These are phyloP conservation scores for Benitochromis conjunctus DNA, from an alignment of 2,113 vertebrate species.

Conservation along the genomic window DNA sequence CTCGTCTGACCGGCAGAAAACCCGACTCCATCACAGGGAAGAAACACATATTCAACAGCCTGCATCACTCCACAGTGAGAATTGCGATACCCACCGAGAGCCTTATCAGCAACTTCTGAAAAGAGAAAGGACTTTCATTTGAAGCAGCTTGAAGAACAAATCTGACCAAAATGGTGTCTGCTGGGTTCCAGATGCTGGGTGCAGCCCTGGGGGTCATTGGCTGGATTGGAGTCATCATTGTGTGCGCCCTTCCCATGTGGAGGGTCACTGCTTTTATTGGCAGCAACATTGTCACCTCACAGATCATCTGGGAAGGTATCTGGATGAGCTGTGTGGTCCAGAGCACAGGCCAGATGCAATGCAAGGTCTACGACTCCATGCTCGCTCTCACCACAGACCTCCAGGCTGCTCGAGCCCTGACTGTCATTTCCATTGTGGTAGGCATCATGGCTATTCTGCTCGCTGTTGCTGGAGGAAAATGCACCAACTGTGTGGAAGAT, in stretches of 20 bases:
- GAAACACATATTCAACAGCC: not conserved
- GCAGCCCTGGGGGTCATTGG: constrained; percentile 66
- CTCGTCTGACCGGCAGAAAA: not conserved
- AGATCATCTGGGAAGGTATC: constrained; percentile 72
- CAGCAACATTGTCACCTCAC: constrained; percentile 73
- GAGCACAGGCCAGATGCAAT: constrained; percentile 82
- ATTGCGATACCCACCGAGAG: not conserved
- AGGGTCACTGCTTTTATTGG: constrained; percentile 75
- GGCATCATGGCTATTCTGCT: constrained; percentile 72
- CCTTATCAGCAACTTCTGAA: not conserved
- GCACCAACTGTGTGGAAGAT: constrained; percentile 76
- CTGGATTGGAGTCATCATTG: constrained; percentile 72
- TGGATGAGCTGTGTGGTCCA: constrained; percentile 78
- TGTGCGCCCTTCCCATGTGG: constrained; percentile 77
- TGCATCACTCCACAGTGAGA: not conserved
- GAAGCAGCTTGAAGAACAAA: not conserved
- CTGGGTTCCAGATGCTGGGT: constrained; percentile 74
- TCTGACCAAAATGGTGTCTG: constrained; percentile 66
- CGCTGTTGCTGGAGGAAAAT: constrained; percentile 71
- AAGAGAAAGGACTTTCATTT: not conserved
- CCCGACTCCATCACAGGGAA: not conserved
- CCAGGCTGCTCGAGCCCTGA: constrained; percentile 74
- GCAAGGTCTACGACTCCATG: constrained; percentile 80
- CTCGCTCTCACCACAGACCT: constrained; percentile 73
- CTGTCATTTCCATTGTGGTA: constrained; percentile 65